phyloP scores from a whole-genome alignment of 2,113 vertebrate species.

The Trachemys scripta region DNA sequence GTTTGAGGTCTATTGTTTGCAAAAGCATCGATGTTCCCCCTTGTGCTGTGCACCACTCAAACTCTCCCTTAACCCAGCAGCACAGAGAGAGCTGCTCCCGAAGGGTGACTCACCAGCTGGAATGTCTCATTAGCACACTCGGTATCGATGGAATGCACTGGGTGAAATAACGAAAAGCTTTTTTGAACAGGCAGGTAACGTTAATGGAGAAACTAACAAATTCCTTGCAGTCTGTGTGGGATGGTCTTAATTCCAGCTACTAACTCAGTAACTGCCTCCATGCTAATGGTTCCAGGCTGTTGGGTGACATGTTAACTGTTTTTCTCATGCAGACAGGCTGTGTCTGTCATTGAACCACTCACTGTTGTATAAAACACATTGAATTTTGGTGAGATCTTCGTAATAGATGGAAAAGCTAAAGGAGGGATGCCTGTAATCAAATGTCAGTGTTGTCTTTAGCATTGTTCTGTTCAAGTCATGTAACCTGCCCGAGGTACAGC shows the following conservation, averaged over 20 bases:
- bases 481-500: neutral
- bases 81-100: neutral
- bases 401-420: slow-evolving; percentile 51
- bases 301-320: neutral
- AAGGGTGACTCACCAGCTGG: neutral
- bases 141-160: rapidly evolving
- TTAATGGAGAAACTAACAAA: neutral
- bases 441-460: neutral
- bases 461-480: rapidly evolving
- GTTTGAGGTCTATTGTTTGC: neutral
- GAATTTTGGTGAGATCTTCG: neutral
- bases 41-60: rapidly evolving
- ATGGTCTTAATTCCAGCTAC: rapidly evolving
- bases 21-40: neutral
- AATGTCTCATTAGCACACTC: neutral
- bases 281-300: neutral
- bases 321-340: neutral
- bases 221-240: neutral
- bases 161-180: neutral
- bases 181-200: neutral
- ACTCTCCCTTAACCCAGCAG: neutral
- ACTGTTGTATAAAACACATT: neutral
- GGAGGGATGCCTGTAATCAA: neutral
- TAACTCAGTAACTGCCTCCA: neutral
- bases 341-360: neutral